Percentiles rank a stretch among this genome's conserved stretches.
Conservation (phyloP, 2,888 invertebrate genomes). For the Andrena flavipes region DNA sequence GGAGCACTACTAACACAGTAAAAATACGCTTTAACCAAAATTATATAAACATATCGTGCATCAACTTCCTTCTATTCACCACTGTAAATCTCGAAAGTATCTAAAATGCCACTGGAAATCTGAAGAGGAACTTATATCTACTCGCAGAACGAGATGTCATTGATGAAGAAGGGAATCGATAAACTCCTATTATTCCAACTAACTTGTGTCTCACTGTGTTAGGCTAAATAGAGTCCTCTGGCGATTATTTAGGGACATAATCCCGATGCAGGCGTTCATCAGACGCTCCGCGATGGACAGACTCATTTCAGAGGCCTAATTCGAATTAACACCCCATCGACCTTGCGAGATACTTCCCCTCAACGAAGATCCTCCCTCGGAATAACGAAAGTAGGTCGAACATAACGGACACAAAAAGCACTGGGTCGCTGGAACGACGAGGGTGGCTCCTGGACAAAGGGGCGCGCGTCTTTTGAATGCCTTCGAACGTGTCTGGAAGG, state of each 20-base stretch:
- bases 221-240: neutral
- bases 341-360: constrained; percentile 19
- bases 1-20: no score
- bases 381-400: constrained; percentile 61
- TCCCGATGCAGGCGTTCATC: neutral
- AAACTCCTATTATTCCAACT: neutral
- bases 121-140: no score
- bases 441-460: constrained; percentile 49
- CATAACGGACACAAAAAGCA: constrained; percentile 43
- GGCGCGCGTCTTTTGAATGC: constrained; percentile 52
- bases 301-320: constrained; percentile 30
- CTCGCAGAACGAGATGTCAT: neutral
- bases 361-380: constrained; percentile 19
- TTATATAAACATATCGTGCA: no score
- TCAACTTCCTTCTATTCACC: no score
- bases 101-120: no score
- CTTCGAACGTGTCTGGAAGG: constrained; percentile 28
- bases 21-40: no score
- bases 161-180: neutral
- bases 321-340: constrained; percentile 35
- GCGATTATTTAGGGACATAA: constrained; percentile 2
- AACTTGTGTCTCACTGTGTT: neutral
- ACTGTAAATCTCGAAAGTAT: no score
- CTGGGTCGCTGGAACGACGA: constrained; percentile 36
- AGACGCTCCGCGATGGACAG: neutral